Percentiles rank a stretch among this genome's conserved stretches.
Conservation (phyloP, 2,888 invertebrate species). For the Cremastobaeus sp. region DNA sequence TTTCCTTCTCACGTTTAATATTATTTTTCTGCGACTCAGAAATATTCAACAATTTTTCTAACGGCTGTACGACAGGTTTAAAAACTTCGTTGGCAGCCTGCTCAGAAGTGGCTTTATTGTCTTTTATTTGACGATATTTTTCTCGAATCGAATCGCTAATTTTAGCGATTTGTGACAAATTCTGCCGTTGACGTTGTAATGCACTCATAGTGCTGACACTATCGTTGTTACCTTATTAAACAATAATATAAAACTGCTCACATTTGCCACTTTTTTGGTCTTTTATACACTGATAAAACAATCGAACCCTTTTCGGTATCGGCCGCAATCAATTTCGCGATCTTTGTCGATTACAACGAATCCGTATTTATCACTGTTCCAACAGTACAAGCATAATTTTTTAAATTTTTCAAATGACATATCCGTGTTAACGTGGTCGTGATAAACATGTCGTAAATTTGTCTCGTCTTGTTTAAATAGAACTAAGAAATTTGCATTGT, state of each 20-base stretch:
- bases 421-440: not conserved
- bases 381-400: not conserved
- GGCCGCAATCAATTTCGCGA: conserved; percentile 42
- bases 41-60: conserved; percentile 15
- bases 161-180: conserved; percentile 14
- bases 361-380: too few species aligned
- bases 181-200: too few species aligned
- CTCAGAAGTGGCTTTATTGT: not conserved
- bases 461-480: conserved; percentile 2
- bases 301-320: not conserved
- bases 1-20: too few species aligned
- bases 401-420: conserved; percentile 65
- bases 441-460: not conserved
- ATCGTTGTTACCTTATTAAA: too few species aligned
- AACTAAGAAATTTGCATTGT: not conserved
- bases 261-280: conserved; percentile 24
- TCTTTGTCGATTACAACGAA: conserved; percentile 60
- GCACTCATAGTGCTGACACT: too few species aligned
- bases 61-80: too few species aligned
- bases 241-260: not conserved
- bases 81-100: conserved; percentile 2
- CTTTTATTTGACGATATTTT: conserved; percentile 26
- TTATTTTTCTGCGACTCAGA: not conserved
- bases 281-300: too few species aligned
- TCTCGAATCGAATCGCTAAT: conserved; percentile 54